Evolutionary conservation across 2,113 vertebrate species (phyloP).

Genomic region (Numida meleagris): DNA sequence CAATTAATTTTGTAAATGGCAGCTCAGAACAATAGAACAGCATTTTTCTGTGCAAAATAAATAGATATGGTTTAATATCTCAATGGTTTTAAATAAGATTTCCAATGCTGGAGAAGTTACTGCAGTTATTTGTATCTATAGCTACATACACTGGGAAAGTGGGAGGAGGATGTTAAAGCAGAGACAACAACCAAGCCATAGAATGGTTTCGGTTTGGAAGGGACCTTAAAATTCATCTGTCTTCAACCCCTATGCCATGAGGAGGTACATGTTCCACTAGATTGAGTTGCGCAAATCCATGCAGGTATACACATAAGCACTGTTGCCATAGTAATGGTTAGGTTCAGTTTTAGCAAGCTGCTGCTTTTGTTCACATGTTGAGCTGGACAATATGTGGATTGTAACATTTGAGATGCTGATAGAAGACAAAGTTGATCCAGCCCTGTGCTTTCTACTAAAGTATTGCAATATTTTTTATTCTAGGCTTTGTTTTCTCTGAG

Average conservation of each 20-base stretch:
- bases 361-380: neutral
- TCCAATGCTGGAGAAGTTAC: neutral
- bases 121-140: neutral
- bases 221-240: neutral
- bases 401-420: neutral
- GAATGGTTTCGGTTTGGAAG: neutral
- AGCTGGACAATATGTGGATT: neutral
- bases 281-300: neutral
- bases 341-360: neutral
- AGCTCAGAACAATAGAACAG: neutral
- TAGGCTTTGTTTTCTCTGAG: neutral
- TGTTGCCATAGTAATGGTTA: neutral
- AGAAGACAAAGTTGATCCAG: neutral
- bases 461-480: neutral
- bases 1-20: neutral
- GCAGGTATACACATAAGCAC: neutral
- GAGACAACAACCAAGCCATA: neutral
- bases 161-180: neutral
- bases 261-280: neutral
- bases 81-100: neutral
- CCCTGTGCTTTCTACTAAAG: neutral
- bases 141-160: neutral
- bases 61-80: neutral
- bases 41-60: neutral
- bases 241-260: neutral